These are phyloP conservation scores for Dryocosmus kuriphilus DNA, from an alignment of 2,888 invertebrate genomes.

Conservation along the genomic window DNA sequence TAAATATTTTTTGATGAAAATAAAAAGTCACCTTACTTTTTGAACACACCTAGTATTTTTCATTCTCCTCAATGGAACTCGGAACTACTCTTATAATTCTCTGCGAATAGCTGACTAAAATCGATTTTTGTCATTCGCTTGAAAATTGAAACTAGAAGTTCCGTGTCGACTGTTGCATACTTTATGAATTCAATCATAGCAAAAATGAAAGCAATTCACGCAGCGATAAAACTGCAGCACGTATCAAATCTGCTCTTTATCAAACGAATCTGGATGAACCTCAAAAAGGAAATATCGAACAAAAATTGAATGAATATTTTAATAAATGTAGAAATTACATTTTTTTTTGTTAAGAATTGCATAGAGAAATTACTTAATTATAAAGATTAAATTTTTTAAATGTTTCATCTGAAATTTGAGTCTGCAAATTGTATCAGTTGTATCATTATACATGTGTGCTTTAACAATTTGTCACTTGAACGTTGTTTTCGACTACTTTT, in stretches of 20 bases:
- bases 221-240: conserved; percentile 36
- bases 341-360: neutral
- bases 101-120: conserved; percentile 3
- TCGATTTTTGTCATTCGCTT: conserved; percentile 31
- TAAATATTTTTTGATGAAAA: no score
- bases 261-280: neutral
- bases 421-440: neutral
- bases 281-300: neutral
- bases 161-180: conserved; percentile 36
- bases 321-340: neutral
- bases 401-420: neutral
- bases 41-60: no score
- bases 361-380: no score
- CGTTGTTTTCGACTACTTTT: conserved; percentile 28
- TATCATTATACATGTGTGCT: neutral
- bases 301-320: neutral
- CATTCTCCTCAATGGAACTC: no score
- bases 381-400: neutral
- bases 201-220: conserved; percentile 34
- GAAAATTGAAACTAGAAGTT: conserved; percentile 35
- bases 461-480: conserved; percentile 1
- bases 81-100: neutral
- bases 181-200: conserved; percentile 37
- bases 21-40: no score
- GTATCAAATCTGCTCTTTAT: conserved; percentile 27